phyloP scores from a whole-genome alignment of 1,140 invertebrate genomes.

The Bombus soroeensis region DNA sequence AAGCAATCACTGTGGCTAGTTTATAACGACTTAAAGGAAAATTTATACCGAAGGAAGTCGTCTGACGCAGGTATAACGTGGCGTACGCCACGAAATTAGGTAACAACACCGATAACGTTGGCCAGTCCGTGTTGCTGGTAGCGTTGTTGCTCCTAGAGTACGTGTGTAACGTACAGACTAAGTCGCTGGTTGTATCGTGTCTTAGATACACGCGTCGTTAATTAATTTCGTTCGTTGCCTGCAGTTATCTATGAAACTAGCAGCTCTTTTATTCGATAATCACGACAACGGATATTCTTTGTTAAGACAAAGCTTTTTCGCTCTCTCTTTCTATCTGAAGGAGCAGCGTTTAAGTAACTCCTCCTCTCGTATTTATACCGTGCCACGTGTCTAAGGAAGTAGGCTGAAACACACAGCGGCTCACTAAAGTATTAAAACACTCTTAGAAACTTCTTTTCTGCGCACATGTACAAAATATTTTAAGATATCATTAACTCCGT shows the following conservation, averaged over 20 bases:
- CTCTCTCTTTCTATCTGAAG: too few relatives aligned
- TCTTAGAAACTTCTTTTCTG: too few relatives aligned
- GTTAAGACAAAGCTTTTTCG: too few relatives aligned
- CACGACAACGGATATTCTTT: constrained; percentile 29
- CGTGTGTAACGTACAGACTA: background rate
- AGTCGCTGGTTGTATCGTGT: background rate
- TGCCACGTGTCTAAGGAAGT: too few relatives aligned
- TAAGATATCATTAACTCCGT: too few relatives aligned
- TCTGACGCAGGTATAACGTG: constrained; percentile 35
- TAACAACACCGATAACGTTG: constrained; percentile 47
- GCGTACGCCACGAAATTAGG: constrained; percentile 36
- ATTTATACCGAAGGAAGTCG: constrained; percentile 35
- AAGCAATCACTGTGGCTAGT: constrained; percentile 38
- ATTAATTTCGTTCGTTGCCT: constrained; percentile 33
- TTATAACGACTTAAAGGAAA: constrained; percentile 38
- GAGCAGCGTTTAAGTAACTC: too few relatives aligned
- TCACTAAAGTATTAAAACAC: too few relatives aligned
- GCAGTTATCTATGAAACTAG: background rate
- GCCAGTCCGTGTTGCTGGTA: background rate
- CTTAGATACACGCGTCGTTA: constrained; percentile 17
- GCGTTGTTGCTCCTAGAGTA: background rate
- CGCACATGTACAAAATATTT: too few relatives aligned
- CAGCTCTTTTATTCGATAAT: constrained; percentile 42
- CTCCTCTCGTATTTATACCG: too few relatives aligned
- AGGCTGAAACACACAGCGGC: too few relatives aligned